phyloP scores from a whole-genome alignment of 2,797 vertebrate species.

The Lacerta agilis region DNA sequence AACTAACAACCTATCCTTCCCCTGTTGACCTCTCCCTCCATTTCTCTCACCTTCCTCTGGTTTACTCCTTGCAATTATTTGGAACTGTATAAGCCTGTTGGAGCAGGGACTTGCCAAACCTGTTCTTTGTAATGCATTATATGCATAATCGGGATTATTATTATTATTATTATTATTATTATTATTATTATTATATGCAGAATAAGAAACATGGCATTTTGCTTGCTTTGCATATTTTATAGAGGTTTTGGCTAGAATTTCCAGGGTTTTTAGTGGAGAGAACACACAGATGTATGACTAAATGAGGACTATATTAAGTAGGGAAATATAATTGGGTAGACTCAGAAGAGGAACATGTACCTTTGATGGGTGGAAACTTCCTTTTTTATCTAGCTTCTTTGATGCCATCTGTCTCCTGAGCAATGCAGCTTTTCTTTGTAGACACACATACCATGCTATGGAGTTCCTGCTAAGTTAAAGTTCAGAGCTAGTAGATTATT shows the following conservation, averaged over 20 bases:
- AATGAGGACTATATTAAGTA: neutral
- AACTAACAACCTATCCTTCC: neutral
- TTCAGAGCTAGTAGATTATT: conserved; percentile 20
- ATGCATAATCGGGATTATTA: neutral
- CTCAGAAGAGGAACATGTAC: neutral
- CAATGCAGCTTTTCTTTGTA: neutral
- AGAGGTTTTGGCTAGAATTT: neutral
- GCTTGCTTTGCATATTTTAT: neutral
- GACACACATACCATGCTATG: neutral
- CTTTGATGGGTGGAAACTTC: neutral
- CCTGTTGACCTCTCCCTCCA: neutral
- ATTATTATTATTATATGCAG: neutral
- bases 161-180: too few species aligned
- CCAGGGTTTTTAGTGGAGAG: neutral
- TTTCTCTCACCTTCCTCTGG: neutral
- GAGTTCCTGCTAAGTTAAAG: conserved; percentile 39
- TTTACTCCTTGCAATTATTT: neutral
- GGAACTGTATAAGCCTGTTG: neutral
- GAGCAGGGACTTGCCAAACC: neutral
- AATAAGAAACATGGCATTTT: neutral
- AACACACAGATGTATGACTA: neutral
- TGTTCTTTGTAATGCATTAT: neutral
- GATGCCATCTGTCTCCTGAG: neutral
- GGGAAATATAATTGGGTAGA: neutral
- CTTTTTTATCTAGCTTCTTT: neutral